Evolutionary conservation across 2,797 vertebrate species (phyloP).

Genomic region (Lemur catta): DNA sequence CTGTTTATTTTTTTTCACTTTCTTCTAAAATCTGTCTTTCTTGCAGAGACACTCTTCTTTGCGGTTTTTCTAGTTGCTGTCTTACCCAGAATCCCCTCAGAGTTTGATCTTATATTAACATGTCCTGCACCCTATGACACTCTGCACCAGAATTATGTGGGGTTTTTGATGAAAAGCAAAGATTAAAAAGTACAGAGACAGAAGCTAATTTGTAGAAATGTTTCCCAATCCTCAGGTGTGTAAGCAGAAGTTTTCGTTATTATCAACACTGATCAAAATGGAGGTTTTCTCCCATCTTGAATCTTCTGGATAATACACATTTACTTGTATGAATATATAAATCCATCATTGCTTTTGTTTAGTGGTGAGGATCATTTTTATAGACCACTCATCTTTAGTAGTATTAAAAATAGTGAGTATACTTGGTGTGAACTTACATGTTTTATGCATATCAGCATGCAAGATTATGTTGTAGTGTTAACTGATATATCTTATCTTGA

Average conservation of each 20-base stretch:
- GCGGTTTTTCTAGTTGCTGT: rapidly evolving
- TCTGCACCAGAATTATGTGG: neutral
- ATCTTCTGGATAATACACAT: neutral
- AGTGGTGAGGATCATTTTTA: neutral
- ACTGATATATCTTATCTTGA: neutral
- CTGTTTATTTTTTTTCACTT: too few species aligned
- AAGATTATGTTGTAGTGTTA: neutral
- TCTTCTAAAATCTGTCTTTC: too few species aligned
- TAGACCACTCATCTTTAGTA: neutral
- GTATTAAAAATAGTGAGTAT: neutral
- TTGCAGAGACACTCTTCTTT: too few species aligned
- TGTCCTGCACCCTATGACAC: neutral
- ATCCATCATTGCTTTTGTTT: neutral
- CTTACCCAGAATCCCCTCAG: too few species aligned
- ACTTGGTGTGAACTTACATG: neutral
- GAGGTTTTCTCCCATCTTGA: neutral
- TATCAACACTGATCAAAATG: neutral
- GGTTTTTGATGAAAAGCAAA: neutral
- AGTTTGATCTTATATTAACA: neutral
- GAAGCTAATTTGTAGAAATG: neutral
- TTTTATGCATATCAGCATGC: neutral
- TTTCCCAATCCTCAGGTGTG: neutral
- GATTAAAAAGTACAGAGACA: neutral
- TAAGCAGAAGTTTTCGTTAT: neutral
- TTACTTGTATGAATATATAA: neutral